These are phyloP conservation scores for Trichogramma pretiosum DNA, from an alignment of 1,140 invertebrate genomes.

Conservation along the genomic window DNA sequence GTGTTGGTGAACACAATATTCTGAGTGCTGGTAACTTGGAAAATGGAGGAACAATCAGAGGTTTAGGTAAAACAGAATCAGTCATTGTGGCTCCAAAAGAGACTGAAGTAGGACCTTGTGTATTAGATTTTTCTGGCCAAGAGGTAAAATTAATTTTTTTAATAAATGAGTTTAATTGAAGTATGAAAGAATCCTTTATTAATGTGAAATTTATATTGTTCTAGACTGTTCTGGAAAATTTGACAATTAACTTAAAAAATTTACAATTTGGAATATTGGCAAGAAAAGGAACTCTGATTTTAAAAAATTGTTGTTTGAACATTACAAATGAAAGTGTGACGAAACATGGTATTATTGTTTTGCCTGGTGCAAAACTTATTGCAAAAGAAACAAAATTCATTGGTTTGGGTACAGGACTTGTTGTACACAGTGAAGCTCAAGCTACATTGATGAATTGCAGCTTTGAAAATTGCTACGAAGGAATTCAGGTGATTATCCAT, in stretches of 20 bases:
- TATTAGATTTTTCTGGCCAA: constrained; percentile 38
- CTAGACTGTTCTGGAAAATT: constrained; percentile 35
- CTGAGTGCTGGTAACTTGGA: constrained; percentile 39
- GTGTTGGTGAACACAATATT: constrained; percentile 40
- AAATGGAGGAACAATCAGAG: constrained; percentile 43
- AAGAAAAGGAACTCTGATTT: constrained; percentile 30
- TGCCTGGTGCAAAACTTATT: constrained; percentile 33
- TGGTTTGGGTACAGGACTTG: constrained; percentile 34
- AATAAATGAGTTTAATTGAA: constrained; percentile 2
- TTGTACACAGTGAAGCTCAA: constrained; percentile 30
- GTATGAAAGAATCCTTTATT: not conserved
- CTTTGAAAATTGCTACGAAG: constrained; percentile 35
- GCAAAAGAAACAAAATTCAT: constrained; percentile 30
- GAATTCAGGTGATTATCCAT: constrained; percentile 32
- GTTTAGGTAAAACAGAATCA: constrained; percentile 27
- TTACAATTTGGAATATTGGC: constrained; percentile 35
- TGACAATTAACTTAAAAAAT: constrained; percentile 33
- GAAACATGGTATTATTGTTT: constrained; percentile 38
- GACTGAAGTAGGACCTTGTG: constrained; percentile 29
- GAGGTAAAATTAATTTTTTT: constrained; percentile 25
- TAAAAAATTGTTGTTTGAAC: constrained; percentile 33
- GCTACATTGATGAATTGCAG: constrained; percentile 27
- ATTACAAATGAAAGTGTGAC: constrained; percentile 30
- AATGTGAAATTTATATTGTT: constrained; percentile 11
- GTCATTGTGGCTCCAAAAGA: constrained; percentile 31